Base-by-base conservation (phyloP, 1,140 invertebrate species). In the Dufourea novaeangliae region DNA sequence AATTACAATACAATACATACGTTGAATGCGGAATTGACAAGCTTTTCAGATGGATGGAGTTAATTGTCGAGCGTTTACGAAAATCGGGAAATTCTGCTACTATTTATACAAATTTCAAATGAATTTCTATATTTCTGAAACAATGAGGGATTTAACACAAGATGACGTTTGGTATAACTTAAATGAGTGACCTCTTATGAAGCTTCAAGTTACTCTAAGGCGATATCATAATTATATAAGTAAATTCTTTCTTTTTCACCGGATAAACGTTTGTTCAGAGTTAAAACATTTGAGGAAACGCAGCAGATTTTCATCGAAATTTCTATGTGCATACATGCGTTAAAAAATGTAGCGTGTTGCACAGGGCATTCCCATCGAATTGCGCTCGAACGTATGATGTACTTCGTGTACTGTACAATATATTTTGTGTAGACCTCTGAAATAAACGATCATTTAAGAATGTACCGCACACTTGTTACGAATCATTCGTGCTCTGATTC, bases 21-120 rank as follows among this genome's bases (percentile, higher is more conserved):
- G 79, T 88, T 83, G 84, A 83, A 85, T 83, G 87, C 85, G 73
- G 84, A 90, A 90, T 90, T 90, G 89, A 90, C 89, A 89, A 88
- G 86, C 83, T 88, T 89, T 84, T 82, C 79, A 81, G 79, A 80
- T 86, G 85, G 85, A 87, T 88, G 85, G 85, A 87, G 84, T 85
- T 67, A 74, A 85, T 70, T 84, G 83, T 80, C 85, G 83, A 80
- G 68, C 57, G 73, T 71, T 71, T 75, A 70, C 77, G 72, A 82
- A 54, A 59, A 25, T 69, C 25, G 27, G 46, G 56, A 68, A 72
- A 82, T 78, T 79, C 80, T 79, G 80, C 63, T 54, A 20, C 22
- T n/a, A n/a, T n/a, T n/a, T n/a, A n/a, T n/a, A n/a, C n/a, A n/a
- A n/a, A n/a, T n/a, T n/a, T n/a, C n/a, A n/a, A n/a, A n/a, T n/a